Percentiles rank a stretch among this genome's conserved stretches.
phyloP scores from a whole-genome alignment of 2,113 vertebrate species.

The Halcyon malimbica region DNA sequence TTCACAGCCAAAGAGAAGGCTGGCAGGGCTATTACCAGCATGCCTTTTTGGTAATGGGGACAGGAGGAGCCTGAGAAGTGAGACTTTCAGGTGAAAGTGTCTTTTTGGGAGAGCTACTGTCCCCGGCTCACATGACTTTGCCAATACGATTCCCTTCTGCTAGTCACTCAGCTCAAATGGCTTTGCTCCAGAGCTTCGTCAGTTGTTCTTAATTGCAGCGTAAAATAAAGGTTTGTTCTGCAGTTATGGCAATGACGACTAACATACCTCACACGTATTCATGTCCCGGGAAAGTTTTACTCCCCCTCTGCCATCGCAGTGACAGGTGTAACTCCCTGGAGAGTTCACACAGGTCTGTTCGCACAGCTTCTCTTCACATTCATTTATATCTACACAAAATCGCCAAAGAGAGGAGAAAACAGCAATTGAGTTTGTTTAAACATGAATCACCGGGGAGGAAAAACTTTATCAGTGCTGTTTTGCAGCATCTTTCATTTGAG shows the following conservation, averaged over 20 bases:
- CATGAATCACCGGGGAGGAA: background rate
- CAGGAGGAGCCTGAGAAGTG: background rate
- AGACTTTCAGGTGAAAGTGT: background rate
- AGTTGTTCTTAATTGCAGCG: background rate
- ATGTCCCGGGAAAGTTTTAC: constrained; percentile 87
- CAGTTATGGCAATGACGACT: background rate
- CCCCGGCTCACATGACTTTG: background rate
- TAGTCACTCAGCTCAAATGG: background rate
- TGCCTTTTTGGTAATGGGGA: background rate
- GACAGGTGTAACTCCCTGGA: constrained; percentile 90
- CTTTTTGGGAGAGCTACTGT: background rate
- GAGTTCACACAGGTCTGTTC: constrained; percentile 90
- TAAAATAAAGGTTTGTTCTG: background rate
- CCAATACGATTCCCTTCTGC: background rate
- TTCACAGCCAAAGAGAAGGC: background rate
- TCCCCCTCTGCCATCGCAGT: constrained; percentile 90
- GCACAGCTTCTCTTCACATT: constrained; percentile 86
- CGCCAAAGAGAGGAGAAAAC: background rate
- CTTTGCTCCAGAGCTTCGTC: background rate
- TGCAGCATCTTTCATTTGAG: background rate
- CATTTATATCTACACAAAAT: constrained; percentile 85
- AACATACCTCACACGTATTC: constrained; percentile 89
- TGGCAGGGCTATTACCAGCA: background rate
- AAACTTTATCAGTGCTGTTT: background rate
- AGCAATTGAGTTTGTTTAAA: background rate